Conservation (phyloP, 2,113 vertebrate species). For the Melospiza melodia region DNA sequence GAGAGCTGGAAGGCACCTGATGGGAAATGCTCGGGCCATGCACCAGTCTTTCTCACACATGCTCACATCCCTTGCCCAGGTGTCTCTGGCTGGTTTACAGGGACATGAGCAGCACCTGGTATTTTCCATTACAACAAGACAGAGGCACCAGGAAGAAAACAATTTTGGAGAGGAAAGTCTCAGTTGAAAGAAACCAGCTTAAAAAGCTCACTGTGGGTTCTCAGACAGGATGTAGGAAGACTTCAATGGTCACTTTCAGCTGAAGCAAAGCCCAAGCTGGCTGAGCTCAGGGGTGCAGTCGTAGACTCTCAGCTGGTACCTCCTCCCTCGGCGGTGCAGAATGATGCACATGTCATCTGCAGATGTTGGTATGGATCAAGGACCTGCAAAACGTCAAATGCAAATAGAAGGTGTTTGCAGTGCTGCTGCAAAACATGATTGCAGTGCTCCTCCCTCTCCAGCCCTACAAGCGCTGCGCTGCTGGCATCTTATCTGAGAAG, state of each 20-base stretch:
- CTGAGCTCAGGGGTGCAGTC: neutral
- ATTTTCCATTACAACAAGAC: neutral
- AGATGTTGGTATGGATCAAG: neutral
- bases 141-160: neutral
- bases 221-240: neutral
- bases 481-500: neutral
- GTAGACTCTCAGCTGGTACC: neutral
- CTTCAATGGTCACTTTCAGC: neutral
- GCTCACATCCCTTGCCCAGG: neutral
- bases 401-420: neutral
- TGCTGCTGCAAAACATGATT: neutral
- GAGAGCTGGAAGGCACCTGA: neutral
- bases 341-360: neutral
- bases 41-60: neutral
- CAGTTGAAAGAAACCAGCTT: neutral
- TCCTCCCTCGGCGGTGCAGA: accelerated
- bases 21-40: neutral
- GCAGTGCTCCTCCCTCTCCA: neutral
- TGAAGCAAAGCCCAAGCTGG: neutral
- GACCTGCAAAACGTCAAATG: neutral
- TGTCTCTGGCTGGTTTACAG: neutral
- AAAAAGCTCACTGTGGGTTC: neutral
- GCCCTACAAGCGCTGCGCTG: neutral
- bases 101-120: neutral
- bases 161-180: neutral